phyloP scores from a whole-genome alignment of 1,140 invertebrate genomes.

The Dinoponera quadriceps region DNA sequence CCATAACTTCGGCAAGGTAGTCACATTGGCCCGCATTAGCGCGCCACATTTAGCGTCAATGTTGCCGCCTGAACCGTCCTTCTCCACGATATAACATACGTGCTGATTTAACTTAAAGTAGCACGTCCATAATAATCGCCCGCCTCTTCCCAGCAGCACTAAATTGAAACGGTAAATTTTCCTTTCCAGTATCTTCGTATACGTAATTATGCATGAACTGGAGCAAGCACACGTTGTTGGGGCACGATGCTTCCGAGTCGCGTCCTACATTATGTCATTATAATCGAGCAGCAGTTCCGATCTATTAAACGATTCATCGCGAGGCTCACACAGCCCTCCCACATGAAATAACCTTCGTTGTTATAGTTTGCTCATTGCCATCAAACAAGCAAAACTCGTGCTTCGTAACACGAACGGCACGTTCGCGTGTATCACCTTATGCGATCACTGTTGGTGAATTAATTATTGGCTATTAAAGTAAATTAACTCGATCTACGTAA shows the following conservation, averaged over 20 bases:
- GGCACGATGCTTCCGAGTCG: not conserved
- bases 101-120: constrained; percentile 3
- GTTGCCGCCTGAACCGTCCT: not conserved
- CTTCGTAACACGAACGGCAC: not conserved
- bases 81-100: too few species aligned
- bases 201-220: not conserved
- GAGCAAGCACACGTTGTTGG: not conserved
- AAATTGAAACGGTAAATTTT: not conserved
- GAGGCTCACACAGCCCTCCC: not conserved
- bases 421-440: not conserved
- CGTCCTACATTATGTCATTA: not conserved
- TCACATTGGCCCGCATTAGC: not conserved
- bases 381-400: constrained; percentile 3
- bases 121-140: not conserved
- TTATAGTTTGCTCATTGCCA: constrained; percentile 58
- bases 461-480: not conserved
- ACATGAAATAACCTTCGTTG: constrained; percentile 3
- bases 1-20: not conserved
- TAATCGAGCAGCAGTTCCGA: not conserved
- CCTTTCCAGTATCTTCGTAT: not conserved
- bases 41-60: not conserved
- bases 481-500: not conserved
- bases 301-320: constrained; percentile 27
- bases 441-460: not conserved
- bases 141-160: not conserved